Conservation (phyloP, 2,888 invertebrate genomes). For the Cecidostiba fungosa region DNA sequence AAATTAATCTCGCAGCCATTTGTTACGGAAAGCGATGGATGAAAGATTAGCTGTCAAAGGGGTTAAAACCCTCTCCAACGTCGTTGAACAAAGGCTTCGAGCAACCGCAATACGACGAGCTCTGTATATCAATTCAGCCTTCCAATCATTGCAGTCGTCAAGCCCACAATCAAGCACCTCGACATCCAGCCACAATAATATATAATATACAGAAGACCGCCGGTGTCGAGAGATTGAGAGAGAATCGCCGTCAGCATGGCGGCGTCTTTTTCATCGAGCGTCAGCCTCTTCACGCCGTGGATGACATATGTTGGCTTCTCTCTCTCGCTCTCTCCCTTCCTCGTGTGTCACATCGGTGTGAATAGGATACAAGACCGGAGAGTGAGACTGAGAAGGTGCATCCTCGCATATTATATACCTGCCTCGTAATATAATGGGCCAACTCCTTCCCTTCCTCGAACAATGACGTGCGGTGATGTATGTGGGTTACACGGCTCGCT, state of each 20-base stretch:
- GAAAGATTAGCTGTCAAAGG: conserved; percentile 39
- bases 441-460: conserved; percentile 29
- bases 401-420: conserved; percentile 55
- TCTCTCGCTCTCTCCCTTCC: conserved; percentile 28
- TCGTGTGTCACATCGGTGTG: not conserved
- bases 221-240: not conserved
- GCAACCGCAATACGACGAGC: not conserved
- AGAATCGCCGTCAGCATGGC: conserved; percentile 13
- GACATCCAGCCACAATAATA: conserved; percentile 8
- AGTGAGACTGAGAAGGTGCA: conserved; percentile 36
- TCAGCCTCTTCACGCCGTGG: conserved; percentile 57
- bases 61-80: conserved; percentile 13
- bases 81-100: conserved; percentile 37
- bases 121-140: conserved; percentile 44
- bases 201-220: not conserved
- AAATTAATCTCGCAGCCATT: not conserved
- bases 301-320: conserved; percentile 68
- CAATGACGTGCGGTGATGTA: conserved; percentile 78
- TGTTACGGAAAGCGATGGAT: not conserved
- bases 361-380: conserved; percentile 1
- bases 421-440: conserved; percentile 58
- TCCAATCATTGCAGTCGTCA: conserved; percentile 39
- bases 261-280: conserved; percentile 52
- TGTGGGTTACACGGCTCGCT: conserved; percentile 77
- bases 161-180: conserved; percentile 18